Conservation (phyloP, 2,888 invertebrate genomes). For the Diploptera punctata region DNA sequence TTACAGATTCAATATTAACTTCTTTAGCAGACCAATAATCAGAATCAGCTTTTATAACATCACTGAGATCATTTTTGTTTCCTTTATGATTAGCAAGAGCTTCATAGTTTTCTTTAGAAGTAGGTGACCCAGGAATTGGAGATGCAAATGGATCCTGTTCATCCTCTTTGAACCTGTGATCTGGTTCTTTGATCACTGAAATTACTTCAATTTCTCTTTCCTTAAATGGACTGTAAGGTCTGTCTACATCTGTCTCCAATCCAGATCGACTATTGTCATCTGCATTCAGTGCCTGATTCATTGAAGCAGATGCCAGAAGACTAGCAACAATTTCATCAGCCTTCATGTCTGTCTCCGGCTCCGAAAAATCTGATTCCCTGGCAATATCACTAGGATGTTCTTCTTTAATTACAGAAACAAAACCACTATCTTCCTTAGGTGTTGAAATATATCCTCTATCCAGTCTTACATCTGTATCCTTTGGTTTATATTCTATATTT, state of each 20-base stretch:
- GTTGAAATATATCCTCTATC: constrained; percentile 25
- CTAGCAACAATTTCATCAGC: constrained; percentile 44
- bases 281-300: constrained; percentile 37
- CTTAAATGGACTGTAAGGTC: constrained; percentile 23
- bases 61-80: constrained; percentile 12
- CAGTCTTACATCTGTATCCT: constrained; percentile 13
- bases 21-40: constrained; percentile 83
- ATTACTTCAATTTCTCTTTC: constrained; percentile 48
- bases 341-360: constrained; percentile 47
- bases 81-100: constrained; percentile 17
- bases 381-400: constrained; percentile 42
- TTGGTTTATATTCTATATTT: not conserved
- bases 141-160: constrained; percentile 33
- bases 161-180: constrained; percentile 37
- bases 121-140: not conserved
- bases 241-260: constrained; percentile 45
- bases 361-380: constrained; percentile 43
- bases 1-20: constrained; percentile 80
- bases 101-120: constrained; percentile 17
- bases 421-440: constrained; percentile 28
- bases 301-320: constrained; percentile 40
- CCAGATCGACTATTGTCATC: constrained; percentile 34
- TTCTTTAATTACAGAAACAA: constrained; percentile 32
- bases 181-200: constrained; percentile 52
- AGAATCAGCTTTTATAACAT: constrained; percentile 57